Conservation (phyloP, 2,888 invertebrate genomes). For the Panorpa germanica region DNA sequence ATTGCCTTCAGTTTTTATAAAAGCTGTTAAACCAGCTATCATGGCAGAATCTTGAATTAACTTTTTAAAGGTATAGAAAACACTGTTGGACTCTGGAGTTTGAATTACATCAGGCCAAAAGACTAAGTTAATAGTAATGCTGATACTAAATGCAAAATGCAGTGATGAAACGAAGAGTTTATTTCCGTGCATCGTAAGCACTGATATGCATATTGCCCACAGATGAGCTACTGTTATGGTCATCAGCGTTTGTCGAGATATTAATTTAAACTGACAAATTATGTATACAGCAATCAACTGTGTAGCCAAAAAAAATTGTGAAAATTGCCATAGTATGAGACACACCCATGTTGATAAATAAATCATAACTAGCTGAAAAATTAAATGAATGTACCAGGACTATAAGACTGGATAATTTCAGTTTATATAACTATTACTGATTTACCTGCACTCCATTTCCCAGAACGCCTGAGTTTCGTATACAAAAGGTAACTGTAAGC, state of each 20-base stretch:
- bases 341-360: constrained; percentile 25
- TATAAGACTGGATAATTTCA: neutral
- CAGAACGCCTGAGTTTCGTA: too few relatives aligned
- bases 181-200: constrained; percentile 20
- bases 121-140: constrained; percentile 17
- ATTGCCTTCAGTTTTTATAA: constrained; percentile 25
- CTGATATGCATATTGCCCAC: constrained; percentile 19
- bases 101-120: constrained; percentile 16
- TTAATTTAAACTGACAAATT: constrained; percentile 38
- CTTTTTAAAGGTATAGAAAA: too few relatives aligned
- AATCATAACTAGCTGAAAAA: constrained; percentile 25
- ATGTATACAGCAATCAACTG: constrained; percentile 54
- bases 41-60: too few relatives aligned
- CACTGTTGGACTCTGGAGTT: constrained; percentile 9
- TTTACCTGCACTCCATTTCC: constrained; percentile 15
- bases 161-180: constrained; percentile 21
- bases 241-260: constrained; percentile 21
- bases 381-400: too few relatives aligned
- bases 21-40: constrained; percentile 19
- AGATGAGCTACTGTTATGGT: constrained; percentile 22
- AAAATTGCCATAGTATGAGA: constrained; percentile 57
- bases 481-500: constrained; percentile 38
- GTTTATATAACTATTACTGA: constrained; percentile 2
- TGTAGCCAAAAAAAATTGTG: constrained; percentile 63
- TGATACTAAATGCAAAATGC: constrained; percentile 20